Evolutionary conservation across 1,140 invertebrate genomes (phyloP), one percentile per base, ranked within the genome.

Genomic region (Drosophila arizonae): DNA sequence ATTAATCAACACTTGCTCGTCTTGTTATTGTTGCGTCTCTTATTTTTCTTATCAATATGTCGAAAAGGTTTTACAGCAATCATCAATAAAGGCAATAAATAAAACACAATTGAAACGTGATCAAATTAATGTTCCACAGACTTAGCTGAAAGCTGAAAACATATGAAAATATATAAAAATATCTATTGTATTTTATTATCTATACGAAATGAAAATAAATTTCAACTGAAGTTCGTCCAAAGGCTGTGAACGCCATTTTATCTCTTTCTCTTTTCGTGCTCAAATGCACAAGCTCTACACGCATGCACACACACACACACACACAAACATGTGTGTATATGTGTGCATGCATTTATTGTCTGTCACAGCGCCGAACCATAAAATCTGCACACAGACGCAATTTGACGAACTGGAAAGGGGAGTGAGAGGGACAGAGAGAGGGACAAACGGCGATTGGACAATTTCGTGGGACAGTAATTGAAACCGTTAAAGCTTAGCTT

Each of bases 401-500:
- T 71, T 71, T 71, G 62, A 21, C 62, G 36, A 39, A 13, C 36
- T 39, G 36, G 10, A 8, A 17, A 15, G 6, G 43, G 6, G 60
- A 30, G 43, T 5, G 33, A 33, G 45, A 17, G 13, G 6, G 55
- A 39, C 33, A 5, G 26, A 26, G 45, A 46, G 13, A 5, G 33
- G 6, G 17, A 46, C 6, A 10, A 17, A 55, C 36, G 60, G 43
- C 24, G 41, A 52, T 67, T 67, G 54, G 77, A 55, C 61, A 70
- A 86, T 79, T 72, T 82, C 60, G 67, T 30, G 39, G 41, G 6
- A 54, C 82, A 76, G 82, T 87, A 86, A 86, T 86, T 86, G 76
- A 86, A 88, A 88, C 82, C 82, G 73, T 86, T 79, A 87, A 86
- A 70, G 69, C 80, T 80, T 64, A 70, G 73, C 65, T 72, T 45